A percentile compares a stretch with the other conserved stretches of the same genome.
Evolutionary conservation across 2,797 vertebrate species (phyloP).

Genomic region (Cyclopterus lumpus): DNA sequence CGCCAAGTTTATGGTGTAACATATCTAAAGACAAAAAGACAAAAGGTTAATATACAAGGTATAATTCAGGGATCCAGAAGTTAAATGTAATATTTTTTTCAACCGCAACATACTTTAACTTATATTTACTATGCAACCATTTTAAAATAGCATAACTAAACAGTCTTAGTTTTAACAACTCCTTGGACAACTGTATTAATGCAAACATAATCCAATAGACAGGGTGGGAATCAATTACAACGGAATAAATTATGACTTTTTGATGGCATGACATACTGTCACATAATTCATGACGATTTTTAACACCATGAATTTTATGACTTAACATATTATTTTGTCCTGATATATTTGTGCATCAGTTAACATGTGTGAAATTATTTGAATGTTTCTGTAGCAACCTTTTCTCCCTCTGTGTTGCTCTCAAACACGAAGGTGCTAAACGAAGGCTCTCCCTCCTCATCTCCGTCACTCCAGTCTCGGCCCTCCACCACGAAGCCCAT

Average conservation of each 20-base stretch:
- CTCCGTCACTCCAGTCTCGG: slow-evolving; percentile 81
- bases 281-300: too few relatives aligned
- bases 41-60: not conserved
- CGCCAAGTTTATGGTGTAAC: slow-evolving; percentile 94
- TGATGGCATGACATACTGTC: too few relatives aligned
- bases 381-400: slow-evolving; percentile 79
- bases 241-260: too few relatives aligned
- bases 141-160: not conserved
- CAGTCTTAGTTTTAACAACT: too few relatives aligned
- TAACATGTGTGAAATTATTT: accelerated
- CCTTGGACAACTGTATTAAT: too few relatives aligned
- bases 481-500: slow-evolving; percentile 92
- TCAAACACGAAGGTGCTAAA: slow-evolving; percentile 94
- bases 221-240: too few relatives aligned
- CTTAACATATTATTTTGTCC: not conserved
- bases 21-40: slow-evolving; percentile 82
- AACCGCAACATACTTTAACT: not conserved
- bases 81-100: not conserved
- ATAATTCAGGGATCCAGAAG: not conserved
- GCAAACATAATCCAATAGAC: too few relatives aligned
- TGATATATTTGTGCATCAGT: not conserved
- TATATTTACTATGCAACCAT: not conserved
- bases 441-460: slow-evolving; percentile 83
- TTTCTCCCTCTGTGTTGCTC: slow-evolving; percentile 98
- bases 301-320: not conserved